These are phyloP conservation scores for Corythornis vintsioides DNA, from an alignment of 2,113 vertebrate species.

Conservation along the genomic window DNA sequence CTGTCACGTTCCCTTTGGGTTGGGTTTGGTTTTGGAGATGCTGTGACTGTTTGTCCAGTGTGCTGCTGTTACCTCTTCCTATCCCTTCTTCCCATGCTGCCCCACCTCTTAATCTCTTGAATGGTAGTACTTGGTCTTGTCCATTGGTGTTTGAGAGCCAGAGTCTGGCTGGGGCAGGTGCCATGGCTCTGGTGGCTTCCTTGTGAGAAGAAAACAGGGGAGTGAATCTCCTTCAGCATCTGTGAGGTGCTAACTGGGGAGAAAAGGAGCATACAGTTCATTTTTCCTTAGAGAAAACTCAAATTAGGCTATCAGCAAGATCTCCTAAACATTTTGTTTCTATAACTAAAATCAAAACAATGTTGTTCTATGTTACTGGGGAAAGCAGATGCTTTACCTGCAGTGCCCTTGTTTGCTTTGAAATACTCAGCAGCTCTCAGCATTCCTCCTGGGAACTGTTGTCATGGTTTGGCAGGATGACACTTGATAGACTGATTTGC, in stretches of 20 bases:
- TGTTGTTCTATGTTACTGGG: not conserved
- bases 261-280: not conserved
- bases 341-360: not conserved
- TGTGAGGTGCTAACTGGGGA: not conserved
- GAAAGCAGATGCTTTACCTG: not conserved
- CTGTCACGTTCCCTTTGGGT: not conserved
- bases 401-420: not conserved
- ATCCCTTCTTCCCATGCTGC: not conserved
- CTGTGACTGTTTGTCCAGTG: not conserved
- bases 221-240: not conserved
- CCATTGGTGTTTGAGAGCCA: not conserved
- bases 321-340: not conserved
- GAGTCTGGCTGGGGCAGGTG: not conserved
- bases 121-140: not conserved
- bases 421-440: not conserved
- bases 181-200: not conserved
- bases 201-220: not conserved
- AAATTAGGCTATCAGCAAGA: not conserved
- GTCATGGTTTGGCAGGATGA: not conserved
- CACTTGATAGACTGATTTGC: not conserved
- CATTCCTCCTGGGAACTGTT: not conserved
- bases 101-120: not conserved
- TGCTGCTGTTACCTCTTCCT: not conserved
- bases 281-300: not conserved
- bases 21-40: not conserved